These are phyloP conservation scores for Macquaria ambigua DNA, from an alignment of 2,113 vertebrate species.

Conservation along the genomic window DNA sequence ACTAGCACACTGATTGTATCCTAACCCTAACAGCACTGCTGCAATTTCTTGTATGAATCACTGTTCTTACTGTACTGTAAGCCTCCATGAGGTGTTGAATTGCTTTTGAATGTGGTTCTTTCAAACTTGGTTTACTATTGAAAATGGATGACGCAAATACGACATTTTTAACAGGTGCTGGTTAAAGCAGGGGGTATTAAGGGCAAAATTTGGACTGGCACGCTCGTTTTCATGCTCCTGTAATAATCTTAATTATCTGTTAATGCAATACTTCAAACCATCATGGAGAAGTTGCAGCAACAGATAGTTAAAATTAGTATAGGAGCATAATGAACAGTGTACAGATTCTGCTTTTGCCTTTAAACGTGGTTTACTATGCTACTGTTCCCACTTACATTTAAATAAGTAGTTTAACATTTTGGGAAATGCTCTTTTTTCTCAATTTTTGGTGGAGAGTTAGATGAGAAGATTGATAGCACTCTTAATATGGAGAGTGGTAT, in stretches of 20 bases:
- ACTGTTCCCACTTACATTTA: neutral
- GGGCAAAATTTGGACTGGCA: neutral
- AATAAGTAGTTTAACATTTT: neutral
- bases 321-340: neutral
- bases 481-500: neutral
- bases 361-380: neutral
- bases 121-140: neutral
- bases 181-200: neutral
- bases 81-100: conserved; percentile 8
- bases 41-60: conserved; percentile 8
- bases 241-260: neutral
- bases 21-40: neutral
- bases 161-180: neutral
- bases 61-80: neutral
- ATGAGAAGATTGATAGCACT: neutral
- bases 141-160: neutral
- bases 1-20: neutral
- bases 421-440: neutral
- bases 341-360: neutral
- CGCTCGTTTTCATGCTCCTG: neutral
- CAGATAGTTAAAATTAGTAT: neutral
- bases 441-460: neutral
- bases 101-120: conserved; percentile 3
- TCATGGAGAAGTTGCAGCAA: neutral
- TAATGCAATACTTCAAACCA: neutral